phyloP scores from a whole-genome alignment of 1,140 invertebrate genomes.

The Leptinotarsa defecta region DNA sequence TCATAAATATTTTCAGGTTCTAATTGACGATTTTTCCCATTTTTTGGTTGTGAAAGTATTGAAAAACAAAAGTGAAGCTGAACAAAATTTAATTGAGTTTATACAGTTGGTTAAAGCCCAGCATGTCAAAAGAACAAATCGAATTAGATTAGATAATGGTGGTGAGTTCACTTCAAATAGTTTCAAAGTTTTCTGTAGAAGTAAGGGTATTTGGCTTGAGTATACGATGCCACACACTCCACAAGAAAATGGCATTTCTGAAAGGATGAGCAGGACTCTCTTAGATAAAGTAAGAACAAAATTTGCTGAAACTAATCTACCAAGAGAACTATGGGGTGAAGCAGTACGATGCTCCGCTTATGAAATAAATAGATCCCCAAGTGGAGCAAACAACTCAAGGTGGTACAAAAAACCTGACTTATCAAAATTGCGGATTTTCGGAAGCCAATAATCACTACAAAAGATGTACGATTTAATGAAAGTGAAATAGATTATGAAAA shows the following conservation, averaged over 20 bases:
- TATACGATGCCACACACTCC: constrained; percentile 49
- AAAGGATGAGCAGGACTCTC: constrained; percentile 34
- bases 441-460: constrained; percentile 7
- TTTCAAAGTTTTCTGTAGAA: too few relatives aligned
- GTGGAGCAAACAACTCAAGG: not conserved
- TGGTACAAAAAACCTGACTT: not conserved
- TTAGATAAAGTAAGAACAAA: constrained; percentile 19
- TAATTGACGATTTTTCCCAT: too few relatives aligned
- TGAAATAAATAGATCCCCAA: constrained; percentile 45
- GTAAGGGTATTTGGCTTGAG: not conserved
- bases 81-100: constrained; percentile 9
- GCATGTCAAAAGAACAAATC: constrained; percentile 41
- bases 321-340: constrained; percentile 46
- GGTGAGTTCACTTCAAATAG: constrained; percentile 64
- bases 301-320: constrained; percentile 34
- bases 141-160: constrained; percentile 71
- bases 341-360: constrained; percentile 43
- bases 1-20: too few relatives aligned
- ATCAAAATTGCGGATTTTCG: constrained; percentile 24
- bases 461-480: constrained; percentile 27
- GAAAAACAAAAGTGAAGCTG: not conserved
- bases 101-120: not conserved
- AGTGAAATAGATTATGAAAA: not conserved
- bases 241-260: constrained; percentile 41
- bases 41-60: too few relatives aligned